Conservation (phyloP, 1,140 invertebrate genomes). For the Hyles euphorbiae region DNA sequence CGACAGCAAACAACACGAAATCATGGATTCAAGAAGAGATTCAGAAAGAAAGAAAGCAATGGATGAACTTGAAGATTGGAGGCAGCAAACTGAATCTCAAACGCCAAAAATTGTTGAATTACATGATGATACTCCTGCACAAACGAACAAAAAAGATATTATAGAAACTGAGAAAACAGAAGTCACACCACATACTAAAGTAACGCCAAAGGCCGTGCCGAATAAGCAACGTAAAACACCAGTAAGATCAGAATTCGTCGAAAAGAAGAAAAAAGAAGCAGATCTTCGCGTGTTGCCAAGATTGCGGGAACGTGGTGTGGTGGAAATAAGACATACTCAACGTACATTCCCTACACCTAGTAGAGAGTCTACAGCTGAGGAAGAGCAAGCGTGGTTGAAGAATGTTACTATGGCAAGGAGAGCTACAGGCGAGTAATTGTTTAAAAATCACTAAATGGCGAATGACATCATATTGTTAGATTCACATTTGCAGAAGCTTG, state of each 20-base stretch:
- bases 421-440: conserved; percentile 74
- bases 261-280: conserved; percentile 56
- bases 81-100: conserved; percentile 27
- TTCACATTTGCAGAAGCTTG: too few species aligned
- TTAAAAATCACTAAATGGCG: too few species aligned
- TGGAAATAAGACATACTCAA: conserved; percentile 85
- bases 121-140: background rate
- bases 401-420: conserved; percentile 86
- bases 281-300: conserved; percentile 70
- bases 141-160: background rate
- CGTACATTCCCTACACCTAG: conserved; percentile 88
- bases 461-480: too few species aligned
- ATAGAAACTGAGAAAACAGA: conserved; percentile 1
- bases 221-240: conserved; percentile 29
- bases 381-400: conserved; percentile 89
- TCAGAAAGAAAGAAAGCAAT: conserved; percentile 78
- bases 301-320: conserved; percentile 76
- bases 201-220: conserved; percentile 4
- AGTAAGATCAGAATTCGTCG: conserved; percentile 56
- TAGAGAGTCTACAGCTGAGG: conserved; percentile 82
- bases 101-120: background rate
- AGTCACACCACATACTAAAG: background rate
- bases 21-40: conserved; percentile 77
- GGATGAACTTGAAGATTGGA: conserved; percentile 81
- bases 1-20: conserved; percentile 71